Percentiles rank a stretch among this genome's conserved stretches.
Evolutionary conservation across 2,888 invertebrate species (phyloP).

Genomic region (Ceraclea dissimilis): DNA sequence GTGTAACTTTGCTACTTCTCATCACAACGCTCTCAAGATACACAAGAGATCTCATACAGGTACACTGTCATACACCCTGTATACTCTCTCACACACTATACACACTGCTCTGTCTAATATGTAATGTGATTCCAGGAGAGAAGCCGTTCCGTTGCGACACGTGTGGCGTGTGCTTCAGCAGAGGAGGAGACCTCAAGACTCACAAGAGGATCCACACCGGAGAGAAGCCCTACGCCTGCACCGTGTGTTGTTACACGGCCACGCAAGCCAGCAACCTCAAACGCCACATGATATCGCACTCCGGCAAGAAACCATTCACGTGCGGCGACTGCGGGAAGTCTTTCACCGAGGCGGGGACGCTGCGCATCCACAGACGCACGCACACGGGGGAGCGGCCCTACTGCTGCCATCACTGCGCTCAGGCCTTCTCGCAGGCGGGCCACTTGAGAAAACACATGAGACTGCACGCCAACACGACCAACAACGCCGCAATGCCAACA

Average conservation of each 20-base stretch:
- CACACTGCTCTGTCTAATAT: too few relatives aligned
- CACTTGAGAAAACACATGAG: constrained; percentile 1
- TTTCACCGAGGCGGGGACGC: constrained; percentile 4
- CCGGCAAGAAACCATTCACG: constrained; percentile 1
- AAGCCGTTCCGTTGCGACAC: constrained; percentile 1
- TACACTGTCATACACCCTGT: too few relatives aligned
- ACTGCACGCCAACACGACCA: not conserved
- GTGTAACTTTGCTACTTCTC: constrained; percentile 1
- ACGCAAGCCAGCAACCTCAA: constrained; percentile 6
- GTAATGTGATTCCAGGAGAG: not conserved
- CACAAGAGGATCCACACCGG: constrained; percentile 40
- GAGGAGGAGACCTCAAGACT: constrained; percentile 30
- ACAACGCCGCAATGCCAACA: too few relatives aligned
- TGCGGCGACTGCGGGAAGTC: constrained; percentile 2
- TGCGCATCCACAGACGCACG: constrained; percentile 1
- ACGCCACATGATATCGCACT: constrained; percentile 3
- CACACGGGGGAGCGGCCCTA: constrained; percentile 4
- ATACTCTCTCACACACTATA: not conserved
- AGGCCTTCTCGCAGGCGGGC: constrained; percentile 4
- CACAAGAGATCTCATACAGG: not conserved
- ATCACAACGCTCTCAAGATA: constrained; percentile 8
- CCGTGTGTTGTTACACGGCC: constrained; percentile 29
- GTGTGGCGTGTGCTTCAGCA: not conserved
- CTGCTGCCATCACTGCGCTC: constrained; percentile 1
- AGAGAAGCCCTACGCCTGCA: constrained; percentile 32